Base-by-base conservation (phyloP, 1,140 invertebrate genomes). In the Pachyrhynchus sulphureomaculatus region DNA sequence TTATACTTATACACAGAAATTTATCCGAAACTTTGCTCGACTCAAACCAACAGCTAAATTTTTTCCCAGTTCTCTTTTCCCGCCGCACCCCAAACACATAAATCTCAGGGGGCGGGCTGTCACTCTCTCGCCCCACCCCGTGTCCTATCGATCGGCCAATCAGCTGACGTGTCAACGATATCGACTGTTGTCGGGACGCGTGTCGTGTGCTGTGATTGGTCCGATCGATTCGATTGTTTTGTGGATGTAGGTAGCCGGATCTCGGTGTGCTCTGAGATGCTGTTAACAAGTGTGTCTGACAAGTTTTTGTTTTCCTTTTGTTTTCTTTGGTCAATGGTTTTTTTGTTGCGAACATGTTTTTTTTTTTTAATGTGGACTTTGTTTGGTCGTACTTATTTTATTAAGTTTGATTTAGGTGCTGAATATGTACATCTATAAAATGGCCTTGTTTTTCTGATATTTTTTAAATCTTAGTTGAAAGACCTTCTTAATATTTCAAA, bases 91-190 rank as follows among this genome's bases (percentile, higher is more conserved):
- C 64, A 39, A 47, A 39, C 39, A 52, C 63, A 53, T 63, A 66
- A 66, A 66, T 66, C 64, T 68, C 68, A 34, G 45, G 62, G 62
- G 66, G 64, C 66, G 66, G 5, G 33, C 59, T 66, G 58, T 61
- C 59, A 41, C 6, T 41, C 53, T 17, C 24, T 51, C 59, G 59
- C 58, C 64, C 61, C 58, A 29, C 60, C 37, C 47, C 42, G 20
- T 48, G 41, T 20, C 45, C 57, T 47, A 66, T 64, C 58, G 52
- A 51, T 62, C 42, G 45, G 36, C 57, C 57, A 51, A 60, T 52
- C 47, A 60, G 48, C 47, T 51, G 47, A 15, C n/a, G 10, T 45
- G 57, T 33, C 41, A 33, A 47, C 48, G 41, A 20, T 48, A 52
- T 45, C 29, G 49, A 51, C 54, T 45, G 59, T 57, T 37, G 51